Evolutionary conservation across 2,797 vertebrate species (phyloP), one percentile per base, ranked within the genome.

Genomic region (Mus caroli): DNA sequence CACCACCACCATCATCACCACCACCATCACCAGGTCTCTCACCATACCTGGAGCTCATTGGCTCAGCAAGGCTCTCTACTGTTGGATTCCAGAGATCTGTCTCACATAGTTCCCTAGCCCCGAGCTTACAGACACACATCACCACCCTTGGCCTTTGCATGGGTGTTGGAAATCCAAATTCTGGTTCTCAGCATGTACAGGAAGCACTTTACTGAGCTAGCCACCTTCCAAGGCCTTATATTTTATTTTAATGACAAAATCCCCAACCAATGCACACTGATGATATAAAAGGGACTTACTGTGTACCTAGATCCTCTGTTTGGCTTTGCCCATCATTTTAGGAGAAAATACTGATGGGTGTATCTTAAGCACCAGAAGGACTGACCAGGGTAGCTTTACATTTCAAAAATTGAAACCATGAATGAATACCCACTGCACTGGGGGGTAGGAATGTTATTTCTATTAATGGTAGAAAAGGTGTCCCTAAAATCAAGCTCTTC

Each of bases 271-370:
- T 50, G 75, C 11, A 87, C 34, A 88, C 4, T 11, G 37, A 0
- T 12, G 9, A 85, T 95, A 6, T 83, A 86, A 77, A 76, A 77
- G 91, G 77, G 17, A 85, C 85, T 88, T 88, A 91, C 31, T 83
- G 34, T 89, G 84, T 58, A 94, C 89, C 46, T 24, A 71, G 64
- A 34, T 50, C 67, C 96, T 95, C 92, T 56, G 92, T 76, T 82
- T 93, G n/a, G 7, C 78, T 91, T 22, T 90, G n/a, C 73, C 46
- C 58, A 4, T 71, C 85, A 71, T 88, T 90, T 88, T 37, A 94
- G 88, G 34, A 37, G 31, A 87, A 67, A 93, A 69, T 71, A 77
- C 43, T 31, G 93, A 24, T 22, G 80, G 1, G 46, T 22, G 82
- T 91, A 52, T n/a, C 62, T 94, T 52, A 31, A 62, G 34, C 20